Conservation (phyloP, 2,113 vertebrate genomes). For the Microcebus murinus region DNA sequence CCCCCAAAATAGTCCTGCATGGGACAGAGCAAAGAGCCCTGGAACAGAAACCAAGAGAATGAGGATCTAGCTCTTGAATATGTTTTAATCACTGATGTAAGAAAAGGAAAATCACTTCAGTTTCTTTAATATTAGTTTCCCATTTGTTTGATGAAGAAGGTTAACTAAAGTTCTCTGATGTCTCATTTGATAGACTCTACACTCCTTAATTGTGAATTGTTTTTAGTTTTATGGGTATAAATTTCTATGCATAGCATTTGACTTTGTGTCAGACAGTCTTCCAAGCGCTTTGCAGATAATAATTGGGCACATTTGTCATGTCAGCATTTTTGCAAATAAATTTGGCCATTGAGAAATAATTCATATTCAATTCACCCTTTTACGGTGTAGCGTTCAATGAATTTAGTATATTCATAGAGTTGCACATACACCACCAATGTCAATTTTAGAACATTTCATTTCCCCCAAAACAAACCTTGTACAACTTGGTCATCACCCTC, state of each 20-base stretch:
- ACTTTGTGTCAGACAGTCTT: neutral
- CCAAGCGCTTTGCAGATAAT: neutral
- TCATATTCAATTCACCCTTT: neutral
- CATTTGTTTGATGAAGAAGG: neutral
- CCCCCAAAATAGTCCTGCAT: fast-evolving
- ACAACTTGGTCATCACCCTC: no score
- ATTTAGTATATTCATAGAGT: neutral
- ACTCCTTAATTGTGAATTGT: no score
- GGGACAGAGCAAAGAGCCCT: neutral
- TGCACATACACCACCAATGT: neutral
- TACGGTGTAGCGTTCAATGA: no score
- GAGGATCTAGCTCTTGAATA: neutral
- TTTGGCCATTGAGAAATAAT: neutral
- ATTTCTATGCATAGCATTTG: neutral
- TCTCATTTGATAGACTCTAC: neutral
- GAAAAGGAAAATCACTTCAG: neutral
- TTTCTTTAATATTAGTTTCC: neutral
- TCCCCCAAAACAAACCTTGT: neutral
- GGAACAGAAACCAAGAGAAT: neutral
- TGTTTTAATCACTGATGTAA: neutral
- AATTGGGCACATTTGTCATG: no score
- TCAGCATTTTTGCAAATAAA: neutral
- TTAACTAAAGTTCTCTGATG: neutral
- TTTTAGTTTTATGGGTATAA: neutral
- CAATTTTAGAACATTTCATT: neutral